Conservation (phyloP, 1,140 invertebrate genomes). For the Lepidurus apus region DNA sequence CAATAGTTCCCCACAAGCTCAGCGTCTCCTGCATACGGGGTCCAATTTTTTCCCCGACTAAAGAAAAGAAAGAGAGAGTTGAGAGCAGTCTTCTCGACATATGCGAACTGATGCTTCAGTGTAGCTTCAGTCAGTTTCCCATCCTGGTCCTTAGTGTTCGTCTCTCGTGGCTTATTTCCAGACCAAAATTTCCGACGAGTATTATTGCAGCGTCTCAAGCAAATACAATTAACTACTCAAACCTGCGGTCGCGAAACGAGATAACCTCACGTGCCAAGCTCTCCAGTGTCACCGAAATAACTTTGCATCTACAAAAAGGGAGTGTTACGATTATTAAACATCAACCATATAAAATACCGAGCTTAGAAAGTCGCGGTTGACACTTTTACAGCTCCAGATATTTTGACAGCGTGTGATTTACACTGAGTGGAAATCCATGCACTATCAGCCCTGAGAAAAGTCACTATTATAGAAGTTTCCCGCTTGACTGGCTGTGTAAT, state of each 20-base stretch:
- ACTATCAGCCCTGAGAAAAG: not conserved
- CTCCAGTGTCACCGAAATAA: not conserved
- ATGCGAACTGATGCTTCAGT: not conserved
- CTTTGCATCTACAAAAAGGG: not conserved
- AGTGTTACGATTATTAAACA: not conserved
- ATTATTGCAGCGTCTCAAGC: not conserved
- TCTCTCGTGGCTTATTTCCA: not conserved
- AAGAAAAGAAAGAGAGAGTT: not conserved
- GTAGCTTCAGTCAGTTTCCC: not conserved
- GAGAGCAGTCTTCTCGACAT: not conserved
- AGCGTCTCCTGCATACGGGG: not conserved
- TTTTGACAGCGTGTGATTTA: not conserved
- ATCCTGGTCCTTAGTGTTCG: not conserved
- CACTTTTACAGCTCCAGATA: not conserved
- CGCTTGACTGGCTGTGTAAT: not conserved
- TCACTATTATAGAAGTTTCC: not conserved
- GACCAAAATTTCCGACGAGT: not conserved
- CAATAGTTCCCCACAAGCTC: too few species aligned
- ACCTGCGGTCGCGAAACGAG: not conserved
- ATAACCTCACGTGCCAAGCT: not conserved
- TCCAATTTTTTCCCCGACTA: not conserved
- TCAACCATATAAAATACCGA: not conserved
- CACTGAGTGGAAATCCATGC: conserved; percentile 3
- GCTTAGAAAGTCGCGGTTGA: not conserved
- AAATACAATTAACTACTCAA: not conserved